Base-by-base conservation (phyloP, 2,888 invertebrate genomes). In the Yponomeuta sedellus region DNA sequence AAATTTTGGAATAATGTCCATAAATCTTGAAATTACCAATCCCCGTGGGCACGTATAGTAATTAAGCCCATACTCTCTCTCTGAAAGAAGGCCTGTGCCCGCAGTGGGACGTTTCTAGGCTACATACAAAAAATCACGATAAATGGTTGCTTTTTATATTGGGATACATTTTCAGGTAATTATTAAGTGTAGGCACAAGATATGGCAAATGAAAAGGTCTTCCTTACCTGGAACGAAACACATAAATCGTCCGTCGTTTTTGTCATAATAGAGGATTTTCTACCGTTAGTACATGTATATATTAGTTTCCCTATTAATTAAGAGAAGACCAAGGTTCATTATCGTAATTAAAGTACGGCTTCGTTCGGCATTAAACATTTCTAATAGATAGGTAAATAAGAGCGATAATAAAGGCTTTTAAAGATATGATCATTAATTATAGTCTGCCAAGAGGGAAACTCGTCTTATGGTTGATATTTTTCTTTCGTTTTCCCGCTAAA, bases 401-500 rank as follows among this genome's bases (percentile, higher is more conserved):
- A 34, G 39, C 39, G 39, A 34, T 34, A 12, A 62, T 62, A 62
- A 62, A 62, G 28, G 44, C 40, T 40, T 16, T 63, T n/a, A 63
- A 34, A 63, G 40, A 63, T 63, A 57, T 59, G 57, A 64, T 67
- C 61, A 65, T 68, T 69, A 69, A 69, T 68, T 65, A 66, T 61
- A 61, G 65, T 64, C 61, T 61, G 56, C 66, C 58, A 66, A 67
- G 66, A 65, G 66, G 39, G 67, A 66, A 44, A 66, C 67, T 66
- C 64, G 68, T 66, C 66, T 69, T 64, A 64, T 63, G 25, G 63
- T 25, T 52, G 66, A 66, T 61, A 69, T 65, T 67, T 76, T 80
- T 77, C 73, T 70, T 74, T 74, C 73, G 68, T 72, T 76, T 74
- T 71, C 71, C 39, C 22, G 40, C 16, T 63, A 63, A 63, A 71